Base-by-base conservation (phyloP, 2,888 invertebrate species). In the Abrostola tripartita region DNA sequence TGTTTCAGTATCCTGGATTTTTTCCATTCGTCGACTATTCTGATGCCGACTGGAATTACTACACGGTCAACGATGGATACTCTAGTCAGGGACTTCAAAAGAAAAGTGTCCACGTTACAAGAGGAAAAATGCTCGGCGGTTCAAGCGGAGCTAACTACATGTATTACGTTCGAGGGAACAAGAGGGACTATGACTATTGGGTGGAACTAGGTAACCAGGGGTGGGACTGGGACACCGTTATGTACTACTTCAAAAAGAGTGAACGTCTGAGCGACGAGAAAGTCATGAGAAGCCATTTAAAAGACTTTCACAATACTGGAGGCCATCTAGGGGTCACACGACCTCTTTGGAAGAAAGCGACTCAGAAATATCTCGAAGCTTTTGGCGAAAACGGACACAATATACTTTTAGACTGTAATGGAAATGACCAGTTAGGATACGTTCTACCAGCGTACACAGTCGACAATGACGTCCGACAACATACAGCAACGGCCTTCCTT, bases 91-190 rank as follows among this genome's bases (percentile, higher is more conserved):
- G 79, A 5, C 81, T 70, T 8, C 81, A 73, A 59, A 73, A 65
- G 2, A 82, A 81, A 52, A 85, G 64, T 12, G 65, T 89, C 24
- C 81, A 76, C 44, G 65, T 83, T 95, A 96, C 96, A 0, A 94
- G 97, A 52, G 96, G 96, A 0, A 96, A 96, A 82, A 95, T 95
- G 52, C 87, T 96, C 14, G 97, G 97, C 0, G 97, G 97, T 0
- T 95, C 95, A 7, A 96, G 96, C 59, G 90, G 94, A 0, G 91
- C 96, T 1, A 97, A 97, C 83, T 96, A 95, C 53, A 96, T 97
- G 96, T 82, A 96, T 8, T 96, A 97, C 77, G 89, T 96, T 0
- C 91, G 96, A 74, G 97, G 97, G 0, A 96, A 96, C 81, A 93
- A 94, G 44, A 86, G 84, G 7, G 97, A 97, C 81, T 97, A 95